phyloP scores from a whole-genome alignment of 64 coral and sea anemone genomes.

The Montipora efflorescens region DNA sequence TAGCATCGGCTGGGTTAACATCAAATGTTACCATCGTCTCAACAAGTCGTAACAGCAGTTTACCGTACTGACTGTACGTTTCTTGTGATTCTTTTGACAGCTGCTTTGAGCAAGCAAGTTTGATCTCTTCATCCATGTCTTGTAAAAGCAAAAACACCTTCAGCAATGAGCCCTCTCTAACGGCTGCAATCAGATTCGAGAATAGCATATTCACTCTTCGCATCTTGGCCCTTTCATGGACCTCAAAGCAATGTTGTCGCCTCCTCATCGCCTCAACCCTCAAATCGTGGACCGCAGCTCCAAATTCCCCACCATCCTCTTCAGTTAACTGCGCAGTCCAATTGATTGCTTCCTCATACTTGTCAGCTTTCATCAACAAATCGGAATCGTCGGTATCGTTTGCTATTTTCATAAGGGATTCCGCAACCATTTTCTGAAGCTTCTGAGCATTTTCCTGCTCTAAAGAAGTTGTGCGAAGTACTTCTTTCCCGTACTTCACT shows the following conservation, averaged over 20 bases:
- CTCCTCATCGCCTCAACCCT: slow-evolving; percentile 27
- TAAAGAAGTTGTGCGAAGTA: neutral
- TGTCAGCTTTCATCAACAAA: slow-evolving; percentile 12
- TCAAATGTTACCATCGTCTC: neutral
- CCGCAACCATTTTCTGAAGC: slow-evolving; percentile 6
- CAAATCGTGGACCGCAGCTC: neutral
- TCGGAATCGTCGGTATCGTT: neutral
- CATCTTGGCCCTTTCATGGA: neutral
- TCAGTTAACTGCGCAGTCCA: slow-evolving; percentile 37
- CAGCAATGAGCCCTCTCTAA: slow-evolving; percentile 29
- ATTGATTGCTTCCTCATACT: slow-evolving; percentile 21
- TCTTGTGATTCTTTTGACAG: slow-evolving; percentile 26
- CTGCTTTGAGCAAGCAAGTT: neutral
- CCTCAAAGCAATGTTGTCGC: slow-evolving; percentile 18
- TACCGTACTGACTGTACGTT: slow-evolving; percentile 26
- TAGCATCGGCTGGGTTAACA: slow-evolving; percentile 9
- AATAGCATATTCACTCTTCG: slow-evolving; percentile 6
- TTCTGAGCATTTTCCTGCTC: neutral
- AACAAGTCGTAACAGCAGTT: slow-evolving; percentile 35
- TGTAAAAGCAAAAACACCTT: slow-evolving; percentile 14
- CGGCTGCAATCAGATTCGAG: slow-evolving; percentile 16
- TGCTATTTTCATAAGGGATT: slow-evolving; percentile 34
- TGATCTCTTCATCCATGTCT: slow-evolving; percentile 8
- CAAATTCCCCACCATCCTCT: too few relatives aligned
- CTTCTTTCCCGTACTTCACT: slow-evolving; percentile 10